Evolutionary conservation across 2,797 vertebrate genomes (phyloP), one percentile per base, ranked within the genome.

Genomic region (Poecilia picta): DNA sequence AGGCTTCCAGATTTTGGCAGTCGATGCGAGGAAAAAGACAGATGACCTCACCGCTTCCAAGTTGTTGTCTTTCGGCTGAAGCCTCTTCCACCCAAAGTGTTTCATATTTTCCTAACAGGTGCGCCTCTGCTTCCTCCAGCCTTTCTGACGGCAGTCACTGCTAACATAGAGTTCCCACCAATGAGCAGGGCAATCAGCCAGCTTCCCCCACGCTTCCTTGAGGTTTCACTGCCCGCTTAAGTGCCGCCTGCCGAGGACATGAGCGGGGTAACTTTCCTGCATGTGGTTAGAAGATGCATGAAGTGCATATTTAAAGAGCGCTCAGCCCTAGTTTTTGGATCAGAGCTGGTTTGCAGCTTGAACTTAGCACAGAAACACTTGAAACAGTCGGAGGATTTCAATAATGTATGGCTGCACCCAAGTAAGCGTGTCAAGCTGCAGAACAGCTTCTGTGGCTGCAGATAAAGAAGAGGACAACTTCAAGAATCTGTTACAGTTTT

Each of bases 41-140:
- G 43, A 89, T 90, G 91, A 92, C 80, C 82, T 91, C 83, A 89
- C 71, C 46, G 83, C 87, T 91, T 91, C 90, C 87, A 84, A 41
- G 77, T 75, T 11, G 71, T 66, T 20, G 18, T 73, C 72, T 84
- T 90, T 90, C 82, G 81, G 85, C 87, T 88, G 88, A 90, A 89
- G 88, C 90, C 88, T 81, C 77, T 72, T 64, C 74, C 70, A 47
- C 41, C 47, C 33, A 73, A 53, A 13, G 31, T 36, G 20, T 45
- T 36, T 76, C 46, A 72, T 25, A 36, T 55, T 46, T 73, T 57
- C 36, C 55, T 33, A 53, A 68, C 83, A 76, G 64, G 20, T 83
- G 80, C 79, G 66, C 11, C 73, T 62, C 59, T 70, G 13, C 75
- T 33, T 81, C 41, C 18, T 28, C 2, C 2, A n/a, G 8, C 39